These are phyloP conservation scores for Lasioglossum oenotherae DNA, from an alignment of 2,888 invertebrate species.

Conservation along the genomic window DNA sequence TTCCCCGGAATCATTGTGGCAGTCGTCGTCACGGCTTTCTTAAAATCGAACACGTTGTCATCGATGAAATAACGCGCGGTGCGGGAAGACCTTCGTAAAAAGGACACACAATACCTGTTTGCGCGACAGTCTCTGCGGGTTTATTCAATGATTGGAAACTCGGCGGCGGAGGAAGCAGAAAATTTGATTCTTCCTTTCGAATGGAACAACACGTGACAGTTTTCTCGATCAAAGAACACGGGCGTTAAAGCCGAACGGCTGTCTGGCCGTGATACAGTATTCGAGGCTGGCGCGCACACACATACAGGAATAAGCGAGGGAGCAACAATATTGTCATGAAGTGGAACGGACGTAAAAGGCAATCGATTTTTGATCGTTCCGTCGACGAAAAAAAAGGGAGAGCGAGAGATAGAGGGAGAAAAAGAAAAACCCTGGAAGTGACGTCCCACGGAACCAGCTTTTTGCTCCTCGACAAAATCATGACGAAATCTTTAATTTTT, in stretches of 20 bases:
- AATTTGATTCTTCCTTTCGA: constrained; percentile 55
- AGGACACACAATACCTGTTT: constrained; percentile 13
- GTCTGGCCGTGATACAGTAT: constrained; percentile 40
- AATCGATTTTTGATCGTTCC: constrained; percentile 41
- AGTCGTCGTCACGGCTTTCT: neutral
- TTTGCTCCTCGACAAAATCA: neutral
- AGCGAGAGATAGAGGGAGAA: neutral
- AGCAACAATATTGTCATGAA: constrained; percentile 45
- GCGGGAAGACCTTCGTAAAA: neutral
- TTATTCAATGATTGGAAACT: constrained; percentile 59
- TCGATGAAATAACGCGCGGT: constrained; percentile 11
- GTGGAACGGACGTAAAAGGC: constrained; percentile 26
- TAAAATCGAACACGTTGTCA: neutral
- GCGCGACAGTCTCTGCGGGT: constrained; percentile 38
- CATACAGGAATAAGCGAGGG: constrained; percentile 20
- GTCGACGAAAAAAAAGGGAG: neutral
- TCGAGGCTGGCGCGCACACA: neutral
- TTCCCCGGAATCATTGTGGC: neutral
- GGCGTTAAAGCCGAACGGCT: constrained; percentile 23
- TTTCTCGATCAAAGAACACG: constrained; percentile 56
- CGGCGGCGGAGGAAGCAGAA: constrained; percentile 42
- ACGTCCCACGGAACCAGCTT: neutral
- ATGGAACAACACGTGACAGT: constrained; percentile 52
- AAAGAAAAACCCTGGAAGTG: neutral
- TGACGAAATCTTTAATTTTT: neutral